Evolutionary conservation across 2,888 invertebrate genomes (phyloP).

Genomic region (Isotomurus palustris): DNA sequence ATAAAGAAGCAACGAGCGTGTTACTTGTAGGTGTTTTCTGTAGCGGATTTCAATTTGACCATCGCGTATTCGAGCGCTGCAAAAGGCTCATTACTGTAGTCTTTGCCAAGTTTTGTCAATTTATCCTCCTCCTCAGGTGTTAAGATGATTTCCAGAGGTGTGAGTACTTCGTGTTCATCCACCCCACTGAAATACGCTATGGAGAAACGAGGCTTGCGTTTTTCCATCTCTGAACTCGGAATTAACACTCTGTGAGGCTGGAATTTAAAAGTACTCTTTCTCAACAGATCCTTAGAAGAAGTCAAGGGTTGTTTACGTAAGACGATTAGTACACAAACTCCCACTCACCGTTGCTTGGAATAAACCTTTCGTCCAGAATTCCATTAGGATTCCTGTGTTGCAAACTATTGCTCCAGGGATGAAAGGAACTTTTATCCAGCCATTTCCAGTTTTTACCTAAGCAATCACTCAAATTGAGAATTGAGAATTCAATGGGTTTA

Average conservation of each 20-base stretch:
- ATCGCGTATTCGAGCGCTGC: conserved; percentile 12
- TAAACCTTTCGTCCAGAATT: conserved; percentile 28
- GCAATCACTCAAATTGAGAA: too few species aligned
- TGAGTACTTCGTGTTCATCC: conserved; percentile 2
- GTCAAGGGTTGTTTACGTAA: too few species aligned
- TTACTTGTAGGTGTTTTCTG: neutral
- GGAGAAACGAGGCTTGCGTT: conserved; percentile 15
- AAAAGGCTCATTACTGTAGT: conserved; percentile 10
- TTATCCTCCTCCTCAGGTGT: conserved; percentile 2
- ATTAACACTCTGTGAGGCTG: conserved; percentile 22
- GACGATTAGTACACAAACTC: neutral
- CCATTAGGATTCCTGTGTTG: conserved; percentile 26
- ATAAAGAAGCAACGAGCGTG: neutral
- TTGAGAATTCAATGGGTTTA: too few species aligned
- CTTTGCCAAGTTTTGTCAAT: neutral
- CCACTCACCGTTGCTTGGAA: conserved; percentile 25
- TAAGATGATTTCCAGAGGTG: conserved; percentile 20
- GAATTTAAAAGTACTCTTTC: too few species aligned
- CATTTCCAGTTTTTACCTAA: conserved; percentile 21
- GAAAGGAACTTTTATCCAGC: conserved; percentile 19
- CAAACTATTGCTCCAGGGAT: conserved; percentile 22
- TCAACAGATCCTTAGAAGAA: too few species aligned
- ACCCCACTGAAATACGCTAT: conserved; percentile 21
- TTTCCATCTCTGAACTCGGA: conserved; percentile 9
- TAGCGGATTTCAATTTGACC: neutral